phyloP scores from a whole-genome alignment of 2,888 invertebrate genomes.

The Molorchus minor region DNA sequence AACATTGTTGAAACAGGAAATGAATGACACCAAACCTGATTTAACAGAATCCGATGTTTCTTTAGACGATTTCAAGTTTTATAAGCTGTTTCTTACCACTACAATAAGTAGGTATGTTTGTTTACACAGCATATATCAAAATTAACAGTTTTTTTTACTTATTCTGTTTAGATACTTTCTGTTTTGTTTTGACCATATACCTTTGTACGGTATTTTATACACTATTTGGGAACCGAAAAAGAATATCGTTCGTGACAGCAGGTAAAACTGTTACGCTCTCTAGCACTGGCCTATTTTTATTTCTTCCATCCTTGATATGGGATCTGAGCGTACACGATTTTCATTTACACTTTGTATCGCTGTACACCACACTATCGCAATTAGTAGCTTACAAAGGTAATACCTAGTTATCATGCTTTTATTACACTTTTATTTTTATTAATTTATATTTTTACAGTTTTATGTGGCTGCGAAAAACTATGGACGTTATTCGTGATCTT shows the following conservation, averaged over 20 bases:
- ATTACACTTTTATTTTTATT: too few species aligned
- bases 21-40: slow-evolving; percentile 42
- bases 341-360: slow-evolving; percentile 70
- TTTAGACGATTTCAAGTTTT: slow-evolving; percentile 55
- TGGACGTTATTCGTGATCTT: slow-evolving; percentile 53
- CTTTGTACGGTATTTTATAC: slow-evolving; percentile 49
- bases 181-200: slow-evolving; percentile 51
- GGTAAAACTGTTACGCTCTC: slow-evolving; percentile 70
- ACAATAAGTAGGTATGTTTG: slow-evolving; percentile 52
- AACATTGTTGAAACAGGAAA: slow-evolving; percentile 28
- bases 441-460: slow-evolving; percentile 40
- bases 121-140: too few species aligned
- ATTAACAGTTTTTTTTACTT: background rate
- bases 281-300: slow-evolving; percentile 68
- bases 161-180: slow-evolving; percentile 51
- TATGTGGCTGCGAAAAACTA: slow-evolving; percentile 48
- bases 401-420: background rate
- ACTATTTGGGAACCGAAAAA: slow-evolving; percentile 29
- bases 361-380: slow-evolving; percentile 72
- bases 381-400: slow-evolving; percentile 73
- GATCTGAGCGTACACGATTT: slow-evolving; percentile 60
- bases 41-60: slow-evolving; percentile 48
- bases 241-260: slow-evolving; percentile 52
- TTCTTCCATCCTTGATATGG: slow-evolving; percentile 74
- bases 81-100: slow-evolving; percentile 51